These are phyloP conservation scores for Drosophila pseudotalamancana DNA, from an alignment of 2,888 invertebrate genomes.

Conservation along the genomic window DNA sequence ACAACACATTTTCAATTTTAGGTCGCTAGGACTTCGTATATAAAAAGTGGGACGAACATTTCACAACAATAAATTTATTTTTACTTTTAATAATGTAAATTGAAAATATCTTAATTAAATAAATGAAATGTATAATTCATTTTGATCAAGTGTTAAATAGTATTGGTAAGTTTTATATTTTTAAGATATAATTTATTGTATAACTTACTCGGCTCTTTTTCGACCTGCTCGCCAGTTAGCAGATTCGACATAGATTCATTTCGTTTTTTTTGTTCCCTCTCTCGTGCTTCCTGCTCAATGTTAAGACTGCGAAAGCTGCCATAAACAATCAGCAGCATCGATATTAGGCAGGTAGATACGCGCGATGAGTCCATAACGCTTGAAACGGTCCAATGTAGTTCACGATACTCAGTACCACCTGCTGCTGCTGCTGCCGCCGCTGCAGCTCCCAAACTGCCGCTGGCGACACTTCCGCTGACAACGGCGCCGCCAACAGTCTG, in stretches of 20 bases:
- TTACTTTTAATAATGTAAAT: too few species aligned
- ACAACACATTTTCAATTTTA: too few species aligned
- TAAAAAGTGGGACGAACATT: too few species aligned
- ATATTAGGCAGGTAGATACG: constrained; percentile 98
- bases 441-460: constrained; percentile 63
- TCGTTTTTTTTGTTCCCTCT: constrained; percentile 90
- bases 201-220: constrained; percentile 85
- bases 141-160: too few species aligned
- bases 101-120: too few species aligned
- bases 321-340: constrained; percentile 98
- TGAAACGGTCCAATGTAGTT: constrained; percentile 93
- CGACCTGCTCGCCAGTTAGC: constrained; percentile 83
- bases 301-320: constrained; percentile 98
- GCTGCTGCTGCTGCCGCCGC: constrained; percentile 66
- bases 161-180: neutral
- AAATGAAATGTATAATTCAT: too few species aligned
- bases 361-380: constrained; percentile 99
- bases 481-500: constrained; percentile 76
- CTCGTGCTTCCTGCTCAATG: constrained; percentile 97
- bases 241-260: constrained; percentile 86
- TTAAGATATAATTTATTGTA: neutral
- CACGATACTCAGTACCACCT: constrained; percentile 84
- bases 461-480: constrained; percentile 77
- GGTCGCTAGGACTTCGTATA: too few species aligned
- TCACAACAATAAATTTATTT: too few species aligned